A percentile compares a stretch with the other conserved stretches of the same genome.
Evolutionary conservation across 2,797 vertebrate genomes (phyloP).

Genomic region (Onychomys arenicola): DNA sequence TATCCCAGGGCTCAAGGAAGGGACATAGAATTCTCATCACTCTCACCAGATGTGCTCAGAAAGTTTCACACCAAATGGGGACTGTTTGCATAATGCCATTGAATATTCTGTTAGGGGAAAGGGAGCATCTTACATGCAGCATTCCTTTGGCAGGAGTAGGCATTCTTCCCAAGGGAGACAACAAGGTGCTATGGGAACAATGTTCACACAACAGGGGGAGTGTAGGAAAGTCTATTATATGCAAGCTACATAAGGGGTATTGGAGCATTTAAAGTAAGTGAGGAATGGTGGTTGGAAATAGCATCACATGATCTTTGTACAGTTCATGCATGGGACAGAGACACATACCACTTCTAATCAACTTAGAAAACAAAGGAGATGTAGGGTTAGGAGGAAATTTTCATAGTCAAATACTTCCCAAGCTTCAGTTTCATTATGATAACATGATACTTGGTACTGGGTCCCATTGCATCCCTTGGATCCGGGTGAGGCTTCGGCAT

Average conservation of each 20-base stretch:
- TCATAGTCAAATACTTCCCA: not conserved
- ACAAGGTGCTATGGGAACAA: no score
- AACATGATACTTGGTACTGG: not conserved
- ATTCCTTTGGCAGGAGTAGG: no score
- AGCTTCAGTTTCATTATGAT: not conserved
- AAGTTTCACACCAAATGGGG: not conserved
- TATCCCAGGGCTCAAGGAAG: not conserved
- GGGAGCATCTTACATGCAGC: not conserved
- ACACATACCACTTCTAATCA: not conserved
- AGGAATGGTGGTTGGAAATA: no score
- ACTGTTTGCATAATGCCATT: not conserved
- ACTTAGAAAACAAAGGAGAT: not conserved
- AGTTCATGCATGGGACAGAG: no score
- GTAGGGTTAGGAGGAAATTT: not conserved
- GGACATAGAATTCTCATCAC: not conserved
- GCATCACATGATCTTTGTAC: no score
- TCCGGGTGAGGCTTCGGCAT: no score
- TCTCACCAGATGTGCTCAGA: not conserved
- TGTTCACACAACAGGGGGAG: no score
- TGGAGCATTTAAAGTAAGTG: no score
- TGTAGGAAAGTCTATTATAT: no score
- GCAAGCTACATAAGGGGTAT: no score
- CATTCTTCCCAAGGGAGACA: no score
- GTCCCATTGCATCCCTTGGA: no score
- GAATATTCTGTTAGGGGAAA: not conserved